Evolutionary conservation across 2,113 vertebrate genomes (phyloP).

Genomic region (Dinomys branickii): DNA sequence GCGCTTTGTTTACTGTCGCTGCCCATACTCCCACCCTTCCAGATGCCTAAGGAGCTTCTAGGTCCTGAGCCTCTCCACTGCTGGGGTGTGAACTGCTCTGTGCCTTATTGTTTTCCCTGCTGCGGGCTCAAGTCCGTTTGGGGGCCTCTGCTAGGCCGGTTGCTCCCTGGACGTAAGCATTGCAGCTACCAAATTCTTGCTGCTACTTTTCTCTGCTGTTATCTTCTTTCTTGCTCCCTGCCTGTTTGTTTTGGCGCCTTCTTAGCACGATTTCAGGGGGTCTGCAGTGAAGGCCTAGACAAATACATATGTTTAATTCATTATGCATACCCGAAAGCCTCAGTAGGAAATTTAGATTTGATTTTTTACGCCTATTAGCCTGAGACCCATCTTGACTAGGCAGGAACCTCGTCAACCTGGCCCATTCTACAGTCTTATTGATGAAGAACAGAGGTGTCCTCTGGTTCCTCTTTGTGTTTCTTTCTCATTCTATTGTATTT

Average conservation of each 20-base stretch:
- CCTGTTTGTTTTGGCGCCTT: not conserved
- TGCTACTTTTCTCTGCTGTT: not conserved
- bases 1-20: not conserved
- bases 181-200: not conserved
- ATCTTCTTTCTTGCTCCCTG: not conserved
- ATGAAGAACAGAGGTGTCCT: not conserved
- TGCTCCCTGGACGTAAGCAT: not conserved
- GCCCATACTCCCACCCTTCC: fast-evolving
- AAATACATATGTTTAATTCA: not conserved
- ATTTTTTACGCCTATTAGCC: not conserved
- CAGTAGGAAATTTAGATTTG: constrained; percentile 10
- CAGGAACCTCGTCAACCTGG: not conserved
- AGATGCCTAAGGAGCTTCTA: not conserved
- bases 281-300: not conserved
- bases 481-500: not conserved
- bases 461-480: not conserved
- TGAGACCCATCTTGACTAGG: not conserved
- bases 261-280: not conserved
- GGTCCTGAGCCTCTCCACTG: not conserved
- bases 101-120: not conserved
- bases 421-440: not conserved
- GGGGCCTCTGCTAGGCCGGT: not conserved
- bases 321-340: not conserved
- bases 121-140: not conserved
- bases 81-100: not conserved